A percentile compares a stretch with the other conserved stretches of the same genome.
Conservation (phyloP, 2,113 vertebrate species). For the Dipodomys merriami region DNA sequence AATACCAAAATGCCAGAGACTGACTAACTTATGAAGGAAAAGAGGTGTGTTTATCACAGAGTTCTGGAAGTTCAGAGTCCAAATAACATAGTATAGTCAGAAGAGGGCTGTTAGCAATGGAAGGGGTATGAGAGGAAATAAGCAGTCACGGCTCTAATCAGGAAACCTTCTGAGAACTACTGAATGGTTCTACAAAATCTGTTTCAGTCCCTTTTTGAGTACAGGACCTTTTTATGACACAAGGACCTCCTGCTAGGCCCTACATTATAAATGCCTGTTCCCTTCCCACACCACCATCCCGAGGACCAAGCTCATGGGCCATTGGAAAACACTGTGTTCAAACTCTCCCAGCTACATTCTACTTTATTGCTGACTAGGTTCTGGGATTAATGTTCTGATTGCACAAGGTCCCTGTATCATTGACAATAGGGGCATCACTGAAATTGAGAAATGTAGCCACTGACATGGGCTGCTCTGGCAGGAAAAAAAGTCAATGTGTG, state of each 20-base stretch:
- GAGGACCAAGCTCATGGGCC: background rate
- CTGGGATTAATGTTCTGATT: too few relatives aligned
- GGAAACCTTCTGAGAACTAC: background rate
- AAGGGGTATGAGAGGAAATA: background rate
- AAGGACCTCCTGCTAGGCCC: background rate
- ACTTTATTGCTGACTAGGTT: background rate
- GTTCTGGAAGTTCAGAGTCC: background rate
- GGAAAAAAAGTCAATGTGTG: background rate
- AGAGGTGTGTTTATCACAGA: background rate
- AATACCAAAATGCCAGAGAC: background rate
- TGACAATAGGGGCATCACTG: background rate
- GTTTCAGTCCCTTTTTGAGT: background rate
- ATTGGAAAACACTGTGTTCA: background rate
- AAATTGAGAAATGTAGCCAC: constrained; percentile 11
- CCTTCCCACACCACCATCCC: background rate
- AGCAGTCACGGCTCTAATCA: background rate
- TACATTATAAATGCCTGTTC: background rate
- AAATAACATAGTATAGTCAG: background rate
- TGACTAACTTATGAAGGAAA: background rate
- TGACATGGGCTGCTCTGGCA: background rate
- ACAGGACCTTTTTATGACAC: too few relatives aligned
- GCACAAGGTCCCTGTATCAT: background rate
- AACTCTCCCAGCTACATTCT: background rate
- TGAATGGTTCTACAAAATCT: background rate
- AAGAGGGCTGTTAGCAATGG: background rate